Conservation (phyloP, 2,888 invertebrate genomes). For the Caenorhabditis japonica region DNA sequence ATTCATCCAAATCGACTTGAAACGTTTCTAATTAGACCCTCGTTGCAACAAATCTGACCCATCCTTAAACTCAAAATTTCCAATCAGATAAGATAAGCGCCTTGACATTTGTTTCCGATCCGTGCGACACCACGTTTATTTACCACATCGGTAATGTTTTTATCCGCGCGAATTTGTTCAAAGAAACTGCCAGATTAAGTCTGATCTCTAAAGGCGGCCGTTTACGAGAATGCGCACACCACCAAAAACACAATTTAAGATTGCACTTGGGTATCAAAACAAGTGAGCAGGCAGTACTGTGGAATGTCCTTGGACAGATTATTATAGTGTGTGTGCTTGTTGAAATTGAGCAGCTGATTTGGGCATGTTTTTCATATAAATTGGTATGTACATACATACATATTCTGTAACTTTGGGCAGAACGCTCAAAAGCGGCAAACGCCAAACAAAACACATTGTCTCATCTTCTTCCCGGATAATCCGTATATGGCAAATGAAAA, state of each 20-base stretch:
- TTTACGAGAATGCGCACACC: constrained; percentile 3
- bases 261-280: constrained; percentile 35
- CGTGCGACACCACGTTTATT: too few relatives aligned
- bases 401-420: constrained; percentile 8
- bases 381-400: neutral
- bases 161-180: too few relatives aligned
- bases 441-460: constrained; percentile 20
- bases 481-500: constrained; percentile 34
- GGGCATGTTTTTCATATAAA: constrained; percentile 7
- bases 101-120: too few relatives aligned
- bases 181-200: constrained; percentile 1
- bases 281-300: constrained; percentile 24
- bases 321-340: constrained; percentile 18
- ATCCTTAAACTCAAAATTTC: too few relatives aligned
- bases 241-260: constrained; percentile 8
- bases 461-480: constrained; percentile 25
- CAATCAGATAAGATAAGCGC: too few relatives aligned
- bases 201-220: neutral
- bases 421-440: constrained; percentile 16
- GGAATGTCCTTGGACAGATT: constrained; percentile 35
- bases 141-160: too few relatives aligned
- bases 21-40: too few relatives aligned
- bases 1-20: too few relatives aligned
- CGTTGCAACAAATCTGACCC: too few relatives aligned
- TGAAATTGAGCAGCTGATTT: constrained; percentile 8